A percentile compares a stretch with the other conserved stretches of the same genome.
Evolutionary conservation across 1,140 invertebrate species (phyloP).

Genomic region (Macrobrachium nipponense): DNA sequence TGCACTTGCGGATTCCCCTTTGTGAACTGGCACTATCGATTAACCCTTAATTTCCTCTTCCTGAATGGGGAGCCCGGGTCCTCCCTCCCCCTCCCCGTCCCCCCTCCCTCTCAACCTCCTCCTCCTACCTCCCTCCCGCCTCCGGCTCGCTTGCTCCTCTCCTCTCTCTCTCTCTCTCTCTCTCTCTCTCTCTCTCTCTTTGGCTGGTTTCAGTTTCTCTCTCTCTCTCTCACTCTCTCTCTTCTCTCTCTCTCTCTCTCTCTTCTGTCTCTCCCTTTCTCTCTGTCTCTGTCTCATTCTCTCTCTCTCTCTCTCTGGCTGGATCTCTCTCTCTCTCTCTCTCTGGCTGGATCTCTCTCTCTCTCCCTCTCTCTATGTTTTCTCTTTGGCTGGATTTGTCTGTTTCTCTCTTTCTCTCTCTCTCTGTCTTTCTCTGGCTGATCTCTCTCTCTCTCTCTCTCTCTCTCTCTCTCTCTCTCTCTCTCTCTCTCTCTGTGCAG

Average conservation of each 20-base stretch:
- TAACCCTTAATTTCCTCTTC: background rate
- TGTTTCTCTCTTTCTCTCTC: background rate
- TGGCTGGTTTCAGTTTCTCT: background rate
- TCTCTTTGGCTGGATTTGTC: background rate
- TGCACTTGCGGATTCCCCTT: background rate
- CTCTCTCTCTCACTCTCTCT: background rate
- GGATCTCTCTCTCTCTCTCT: background rate
- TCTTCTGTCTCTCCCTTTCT: background rate
- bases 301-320: background rate
- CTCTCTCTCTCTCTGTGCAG: too few species aligned
- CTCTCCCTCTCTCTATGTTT: background rate
- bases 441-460: background rate
- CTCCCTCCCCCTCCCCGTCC: background rate
- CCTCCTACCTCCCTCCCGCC: background rate
- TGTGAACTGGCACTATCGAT: conserved; percentile 4
- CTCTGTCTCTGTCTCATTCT: too few species aligned
- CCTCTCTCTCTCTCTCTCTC: background rate
- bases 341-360: background rate
- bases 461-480: background rate
- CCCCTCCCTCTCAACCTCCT: background rate
- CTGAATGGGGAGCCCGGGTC: background rate
- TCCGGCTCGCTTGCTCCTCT: background rate
- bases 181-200: too few species aligned
- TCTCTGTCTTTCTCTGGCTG: background rate
- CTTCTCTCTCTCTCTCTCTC: background rate